Evolutionary conservation across 2,888 invertebrate species (phyloP), one percentile per base, ranked within the genome.

Genomic region (Chalcis sispes): DNA sequence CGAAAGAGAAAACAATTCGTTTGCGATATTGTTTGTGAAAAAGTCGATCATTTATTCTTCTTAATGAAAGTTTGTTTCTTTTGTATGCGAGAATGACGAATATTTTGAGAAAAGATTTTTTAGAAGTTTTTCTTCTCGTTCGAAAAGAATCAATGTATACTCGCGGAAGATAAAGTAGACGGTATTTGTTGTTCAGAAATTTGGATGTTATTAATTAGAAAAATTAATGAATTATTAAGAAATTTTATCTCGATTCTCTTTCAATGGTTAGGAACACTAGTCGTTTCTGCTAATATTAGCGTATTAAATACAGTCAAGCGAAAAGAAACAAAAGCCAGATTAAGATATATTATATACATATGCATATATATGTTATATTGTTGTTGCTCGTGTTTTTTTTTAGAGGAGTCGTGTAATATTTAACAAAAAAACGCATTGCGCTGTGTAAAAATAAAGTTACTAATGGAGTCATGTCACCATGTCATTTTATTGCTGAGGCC

Each of bases 351-450:
- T 66, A 42, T 61, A 59, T 66, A 73, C 27, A 40, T 52, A 29
- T 52, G 52, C 52, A 73, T 59, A 20, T 52, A 65, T 18, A 61
- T 54, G 61, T 71, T 62, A 48, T 58, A 40, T 75, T 46, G 64
- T 75, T 64, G 56, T 70, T 58, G 62, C 48, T 29, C 40, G 50
- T 70, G 64, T 50, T 74, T 62, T 54, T n/a, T 50, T 50, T 46
- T 29, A n/a, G 48, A 20, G 8, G 20, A 29, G 29, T 52, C 40
- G 54, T 64, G 42, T 64, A 32, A 18, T 50, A 27, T 72, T 59
- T 66, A 48, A 48, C 18, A 7, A 54, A 58, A 18, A 18, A 54
- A 56, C 4, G 23, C 25, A 25, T 25, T 15, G 58, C 36, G 20
- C 48, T 18, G 2, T 36, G 46, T 56, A 32, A 29, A 62, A 23